Evolutionary conservation across 2,888 invertebrate species (phyloP), one percentile per base, ranked within the genome.

Genomic region (Junonia oenone): DNA sequence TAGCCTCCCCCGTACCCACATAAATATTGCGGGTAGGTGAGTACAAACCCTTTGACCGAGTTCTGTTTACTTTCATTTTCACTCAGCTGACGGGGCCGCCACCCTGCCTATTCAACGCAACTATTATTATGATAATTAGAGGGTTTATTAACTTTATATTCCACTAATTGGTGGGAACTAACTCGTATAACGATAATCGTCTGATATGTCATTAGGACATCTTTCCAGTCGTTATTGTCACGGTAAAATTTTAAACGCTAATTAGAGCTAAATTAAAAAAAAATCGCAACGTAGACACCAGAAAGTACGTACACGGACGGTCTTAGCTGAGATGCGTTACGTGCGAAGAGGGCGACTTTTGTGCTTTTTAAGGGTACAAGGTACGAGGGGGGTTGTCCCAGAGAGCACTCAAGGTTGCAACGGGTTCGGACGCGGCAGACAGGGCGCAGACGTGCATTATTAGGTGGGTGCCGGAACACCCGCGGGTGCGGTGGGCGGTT

Each of bases 21-120:
- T 90, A 90, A 90, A 90, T 89, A 90, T 90, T 90, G 89, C 81
- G 88, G 87, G 89, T 90, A 89, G 89, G 88, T 85, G 89, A 88
- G 82, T 87, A 87, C 88, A 86, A 88, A 90, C 90, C 90, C 90
- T 90, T 90, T 90, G 90, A 90, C 90, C 91, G 90, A 90, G 89
- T 91, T 90, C 90, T 90, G 90, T 90, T 90, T 90, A 90, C 91
- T 90, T 91, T 90, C 91, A 84, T 88, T 90, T 90, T 90, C 91
- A 82, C 89, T 88, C 90, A 90, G 90, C 90, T 90, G 90, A 87
- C 88, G 89, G 79, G 83, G 80, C 76, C 76, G 74, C 82, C 82
- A 76, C 81, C 85, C 81, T 76, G 67, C 74, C 76, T 76, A 73
- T 75, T 73, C 71, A 76, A 77, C 75, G 76, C 73, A 77, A 83